Evolutionary conservation across 2,113 vertebrate genomes (phyloP), one percentile per base, ranked within the genome.

Genomic region (Muscicapa adusta): DNA sequence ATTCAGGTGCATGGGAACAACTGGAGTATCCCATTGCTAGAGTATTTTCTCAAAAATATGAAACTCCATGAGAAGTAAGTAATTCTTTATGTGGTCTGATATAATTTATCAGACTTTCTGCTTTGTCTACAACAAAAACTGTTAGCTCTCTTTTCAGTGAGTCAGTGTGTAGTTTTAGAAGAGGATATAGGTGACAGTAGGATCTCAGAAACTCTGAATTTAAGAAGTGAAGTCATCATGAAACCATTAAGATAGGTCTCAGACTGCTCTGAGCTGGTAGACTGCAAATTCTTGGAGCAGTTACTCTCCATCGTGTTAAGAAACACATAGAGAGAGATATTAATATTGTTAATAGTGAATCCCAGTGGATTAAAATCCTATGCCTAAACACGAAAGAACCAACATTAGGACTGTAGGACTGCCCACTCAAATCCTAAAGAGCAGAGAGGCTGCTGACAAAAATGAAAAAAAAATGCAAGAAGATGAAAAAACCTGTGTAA

Each of bases 401-500:
- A 33, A 25, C 1, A 28, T 25, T 31, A 51, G 2, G 15, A 18
- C 10, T 38, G 12, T 20, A 43, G 18, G 57, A 53, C 8, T 71
- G 22, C 11, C 45, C 15, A 51, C 12, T 18, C 2, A 3, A 4
- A 2, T 13, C 15, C 1, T 2, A 57, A 1, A 13, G 10, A n/a
- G 25, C 48, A 26, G 7, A 31, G 18, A 81, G 15, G 14, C 8
- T 67, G n/a, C 23, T 72, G 18, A 9, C 5, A 3, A 68, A 65
- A 65, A 24, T 17, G 10, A 23, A 43, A 42, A 20, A 47, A 72
- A 34, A 47, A 38, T 4, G 7, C 8, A 25, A 65, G n/a, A n/a
- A 58, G 3, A 17, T 20, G 3, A 42, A 76, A 63, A 83, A 40
- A 20, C 0, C 4, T 0, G 0, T 9, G 3, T 40, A 34, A 48